phyloP scores from a whole-genome alignment of 2,797 vertebrate species.

The Acanthurus leucopareius region DNA sequence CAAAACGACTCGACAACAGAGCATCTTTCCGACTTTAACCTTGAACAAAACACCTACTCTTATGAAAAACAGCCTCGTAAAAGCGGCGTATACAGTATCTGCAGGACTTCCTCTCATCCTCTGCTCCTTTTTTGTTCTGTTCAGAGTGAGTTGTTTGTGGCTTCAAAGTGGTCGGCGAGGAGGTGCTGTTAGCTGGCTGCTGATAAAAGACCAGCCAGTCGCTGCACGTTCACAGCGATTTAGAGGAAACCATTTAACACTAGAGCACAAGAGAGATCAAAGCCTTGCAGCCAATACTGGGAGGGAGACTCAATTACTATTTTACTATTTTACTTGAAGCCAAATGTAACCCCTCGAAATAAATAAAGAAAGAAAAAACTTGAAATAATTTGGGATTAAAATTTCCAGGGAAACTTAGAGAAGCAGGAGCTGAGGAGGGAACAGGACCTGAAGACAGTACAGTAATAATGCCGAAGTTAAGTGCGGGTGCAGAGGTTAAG shows the following conservation, averaged over 20 bases:
- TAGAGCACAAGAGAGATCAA: constrained; percentile 74
- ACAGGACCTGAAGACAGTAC: constrained; percentile 40
- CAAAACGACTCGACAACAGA: background rate
- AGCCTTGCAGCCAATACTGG: constrained; percentile 61
- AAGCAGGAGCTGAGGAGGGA: constrained; percentile 30
- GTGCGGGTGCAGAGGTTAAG: constrained; percentile 73
- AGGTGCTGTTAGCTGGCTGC: constrained; percentile 60
- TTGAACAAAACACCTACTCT: background rate
- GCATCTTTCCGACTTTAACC: background rate
- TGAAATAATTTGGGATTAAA: constrained; percentile 60
- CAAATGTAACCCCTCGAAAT: constrained; percentile 53
- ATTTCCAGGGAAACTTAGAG: constrained; percentile 42
- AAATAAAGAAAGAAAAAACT: constrained; percentile 27
- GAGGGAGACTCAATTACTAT: constrained; percentile 72
- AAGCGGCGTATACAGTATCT: background rate
- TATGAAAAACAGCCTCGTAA: constrained; percentile 7
- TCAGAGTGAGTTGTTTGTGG: constrained; percentile 46
- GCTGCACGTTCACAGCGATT: constrained; percentile 70
- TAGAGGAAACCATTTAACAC: constrained; percentile 75
- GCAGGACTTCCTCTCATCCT: constrained; percentile 8
- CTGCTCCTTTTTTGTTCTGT: constrained; percentile 38
- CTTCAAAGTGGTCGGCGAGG: constrained; percentile 67
- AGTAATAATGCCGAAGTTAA: constrained; percentile 61
- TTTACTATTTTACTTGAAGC: constrained; percentile 71
- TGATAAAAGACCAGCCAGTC: constrained; percentile 74